Base-by-base conservation (phyloP, 1,140 invertebrate species). In the Zaprionus gabonicus region DNA sequence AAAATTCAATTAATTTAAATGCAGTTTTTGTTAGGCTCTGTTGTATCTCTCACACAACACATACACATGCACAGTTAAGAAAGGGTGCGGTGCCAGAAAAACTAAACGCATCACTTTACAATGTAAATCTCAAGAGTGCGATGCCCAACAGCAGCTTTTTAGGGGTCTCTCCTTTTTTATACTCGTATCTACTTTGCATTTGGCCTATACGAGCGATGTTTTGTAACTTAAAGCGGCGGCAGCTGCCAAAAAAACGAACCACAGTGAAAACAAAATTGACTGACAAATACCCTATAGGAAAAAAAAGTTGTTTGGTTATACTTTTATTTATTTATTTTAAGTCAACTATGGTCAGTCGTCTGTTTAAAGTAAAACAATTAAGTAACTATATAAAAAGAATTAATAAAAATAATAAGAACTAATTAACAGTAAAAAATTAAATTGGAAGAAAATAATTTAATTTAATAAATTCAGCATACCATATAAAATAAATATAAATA, bases 1-100 rank as follows among this genome's bases (percentile, higher is more conserved):
- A 60, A 85, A 88, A 90, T 90, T 90, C 85, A 90, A 90, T 90
- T 90, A 90, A 90, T 90, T 90, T 90, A 90, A 91, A 90, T 90
- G 85, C 82, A 85, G 86, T 90, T 87, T 83, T 83, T 78, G 75
- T 72, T 66, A 46, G 66, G 64, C 59, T 55, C 44, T 46, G 49
- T 68, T 58, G 34, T 67, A 66, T 75, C 7, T 34, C 31, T 34
- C 46, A 67, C 25, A 46, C 36, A 27, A 27, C 31, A 60, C 28
- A 59, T 15, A 20, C 23, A 56, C 20, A 41, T 31, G 46, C 60
- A 34, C 55, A 53, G 17, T 51, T 59, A 36, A 31, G 31, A 9
- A 27, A 5, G 46, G 41, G 20, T 38, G 58, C 38, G 55, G 23
- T 25, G 66, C 27, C 44, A 31, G 53, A 46, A 72, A 71, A 72